phyloP scores from a whole-genome alignment of 2,888 invertebrate genomes.

The Drepana falcataria region DNA sequence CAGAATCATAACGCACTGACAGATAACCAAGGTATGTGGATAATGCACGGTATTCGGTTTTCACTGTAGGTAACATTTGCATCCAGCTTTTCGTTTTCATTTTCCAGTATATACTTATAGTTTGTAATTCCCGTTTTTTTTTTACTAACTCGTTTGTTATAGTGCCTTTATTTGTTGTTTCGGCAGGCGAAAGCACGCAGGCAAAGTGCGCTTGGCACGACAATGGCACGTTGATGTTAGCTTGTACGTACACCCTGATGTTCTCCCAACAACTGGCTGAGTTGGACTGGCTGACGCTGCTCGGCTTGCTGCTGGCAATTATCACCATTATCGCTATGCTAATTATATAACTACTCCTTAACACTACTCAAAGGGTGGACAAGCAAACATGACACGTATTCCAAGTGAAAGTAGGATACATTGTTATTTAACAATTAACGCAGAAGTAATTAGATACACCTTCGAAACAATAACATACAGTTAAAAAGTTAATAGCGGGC shows the following conservation, averaged over 20 bases:
- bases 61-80: slow-evolving; percentile 65
- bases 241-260: slow-evolving; percentile 87
- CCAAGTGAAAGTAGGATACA: too few relatives aligned
- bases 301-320: slow-evolving; percentile 86
- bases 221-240: slow-evolving; percentile 83
- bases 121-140: slow-evolving; percentile 4
- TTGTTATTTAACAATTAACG: too few relatives aligned
- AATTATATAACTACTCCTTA: slow-evolving; percentile 60
- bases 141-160: slow-evolving; percentile 20
- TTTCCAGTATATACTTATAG: slow-evolving; percentile 13
- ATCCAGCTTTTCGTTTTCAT: slow-evolving; percentile 46
- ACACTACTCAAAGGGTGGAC: not conserved
- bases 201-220: slow-evolving; percentile 79
- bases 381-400: too few relatives aligned
- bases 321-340: slow-evolving; percentile 84
- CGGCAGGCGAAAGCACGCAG: slow-evolving; percentile 69
- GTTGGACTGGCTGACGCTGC: slow-evolving; percentile 85
- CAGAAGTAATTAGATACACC: too few relatives aligned
- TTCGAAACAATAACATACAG: too few relatives aligned
- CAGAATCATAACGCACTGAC: slow-evolving; percentile 68
- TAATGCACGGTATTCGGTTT: slow-evolving; percentile 71
- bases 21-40: slow-evolving; percentile 73
- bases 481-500: too few relatives aligned
- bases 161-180: slow-evolving; percentile 50
- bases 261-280: slow-evolving; percentile 84